Evolutionary conservation across 2,888 invertebrate species (phyloP).

Genomic region (Mellilla xanthometata): DNA sequence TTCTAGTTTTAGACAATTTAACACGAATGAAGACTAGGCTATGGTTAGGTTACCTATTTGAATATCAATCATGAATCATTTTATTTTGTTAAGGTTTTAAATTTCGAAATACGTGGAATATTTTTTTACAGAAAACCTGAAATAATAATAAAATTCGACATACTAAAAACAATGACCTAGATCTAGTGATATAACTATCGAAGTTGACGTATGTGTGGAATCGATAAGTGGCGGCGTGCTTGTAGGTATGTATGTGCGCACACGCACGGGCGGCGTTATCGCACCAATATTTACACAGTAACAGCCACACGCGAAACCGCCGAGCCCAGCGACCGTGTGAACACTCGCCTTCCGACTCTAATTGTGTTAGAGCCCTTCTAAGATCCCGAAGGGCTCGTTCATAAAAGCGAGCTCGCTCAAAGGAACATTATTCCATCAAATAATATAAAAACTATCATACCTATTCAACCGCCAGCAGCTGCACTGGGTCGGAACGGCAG

Average conservation of each 20-base stretch:
- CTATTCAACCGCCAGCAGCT: constrained; percentile 71
- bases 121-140: no score
- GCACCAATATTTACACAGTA: constrained; percentile 72
- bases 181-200: constrained; percentile 77
- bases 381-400: constrained; percentile 35
- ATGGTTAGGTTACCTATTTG: not conserved
- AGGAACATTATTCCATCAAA: constrained; percentile 48
- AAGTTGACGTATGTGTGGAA: constrained; percentile 76
- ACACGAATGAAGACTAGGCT: not conserved
- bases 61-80: no score
- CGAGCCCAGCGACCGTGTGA: constrained; percentile 56
- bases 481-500: constrained; percentile 71
- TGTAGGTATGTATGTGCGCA: constrained; percentile 41
- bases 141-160: constrained; percentile 54
- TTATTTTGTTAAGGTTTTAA: no score
- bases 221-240: constrained; percentile 68
- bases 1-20: constrained; percentile 8
- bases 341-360: constrained; percentile 46
- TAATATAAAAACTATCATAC: constrained; percentile 59
- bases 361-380: constrained; percentile 57
- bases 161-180: constrained; percentile 81
- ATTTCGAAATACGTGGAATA: no score
- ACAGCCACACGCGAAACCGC: constrained; percentile 69
- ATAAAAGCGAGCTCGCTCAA: constrained; percentile 56
- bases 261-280: constrained; percentile 73